These are phyloP conservation scores for Coenonympha glycerion DNA, from an alignment of 2,888 invertebrate genomes.

Conservation along the genomic window DNA sequence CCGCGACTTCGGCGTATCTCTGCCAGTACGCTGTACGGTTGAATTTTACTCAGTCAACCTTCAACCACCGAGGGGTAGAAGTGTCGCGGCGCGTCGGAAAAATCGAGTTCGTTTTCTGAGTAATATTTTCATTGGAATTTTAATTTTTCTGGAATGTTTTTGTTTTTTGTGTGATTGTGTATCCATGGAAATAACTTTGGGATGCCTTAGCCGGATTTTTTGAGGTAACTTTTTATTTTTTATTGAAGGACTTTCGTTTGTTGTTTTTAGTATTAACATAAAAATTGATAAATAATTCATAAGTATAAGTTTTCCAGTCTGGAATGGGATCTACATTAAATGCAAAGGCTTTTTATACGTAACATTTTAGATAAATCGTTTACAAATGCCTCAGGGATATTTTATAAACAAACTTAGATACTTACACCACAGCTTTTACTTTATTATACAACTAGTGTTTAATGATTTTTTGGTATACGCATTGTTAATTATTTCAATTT, in stretches of 20 bases:
- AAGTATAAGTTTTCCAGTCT: too few species aligned
- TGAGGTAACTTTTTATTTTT: conserved; percentile 15
- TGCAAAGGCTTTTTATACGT: too few species aligned
- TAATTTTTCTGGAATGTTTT: conserved; percentile 10
- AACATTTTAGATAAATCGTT: too few species aligned
- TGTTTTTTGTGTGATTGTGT: conserved; percentile 29
- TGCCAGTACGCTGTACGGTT: conserved; percentile 19
- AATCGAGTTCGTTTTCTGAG: conserved; percentile 15
- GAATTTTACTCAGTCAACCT: conserved; percentile 35
- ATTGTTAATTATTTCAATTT: too few species aligned
- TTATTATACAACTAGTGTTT: too few species aligned
- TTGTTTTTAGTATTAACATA: background rate
- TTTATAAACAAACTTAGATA: too few species aligned
- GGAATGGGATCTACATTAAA: too few species aligned
- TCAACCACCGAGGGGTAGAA: conserved; percentile 26
- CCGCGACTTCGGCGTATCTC: conserved; percentile 22
- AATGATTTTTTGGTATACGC: too few species aligned
- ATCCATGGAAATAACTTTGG: conserved; percentile 19
- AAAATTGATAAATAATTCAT: background rate
- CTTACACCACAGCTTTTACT: too few species aligned
- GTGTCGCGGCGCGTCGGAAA: conserved; percentile 26
- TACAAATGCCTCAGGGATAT: too few species aligned
- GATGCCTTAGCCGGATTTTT: conserved; percentile 20
- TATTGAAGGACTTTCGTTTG: background rate
- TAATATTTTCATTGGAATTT: conserved; percentile 13